These are phyloP conservation scores for Drosophila cognata DNA, from an alignment of 2,888 invertebrate species.

Conservation along the genomic window DNA sequence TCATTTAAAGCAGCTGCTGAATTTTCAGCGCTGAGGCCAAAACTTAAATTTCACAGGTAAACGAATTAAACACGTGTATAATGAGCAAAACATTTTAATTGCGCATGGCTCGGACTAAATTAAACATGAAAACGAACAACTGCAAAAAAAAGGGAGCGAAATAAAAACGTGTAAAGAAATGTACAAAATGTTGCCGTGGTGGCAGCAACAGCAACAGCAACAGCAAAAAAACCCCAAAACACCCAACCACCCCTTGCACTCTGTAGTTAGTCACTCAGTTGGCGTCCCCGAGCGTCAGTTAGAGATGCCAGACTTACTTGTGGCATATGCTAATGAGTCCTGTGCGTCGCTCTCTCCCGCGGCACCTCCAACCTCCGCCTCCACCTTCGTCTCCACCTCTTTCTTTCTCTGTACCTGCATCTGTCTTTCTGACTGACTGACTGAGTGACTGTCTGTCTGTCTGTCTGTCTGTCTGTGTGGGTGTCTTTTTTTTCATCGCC, in stretches of 20 bases:
- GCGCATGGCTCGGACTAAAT: slow-evolving; percentile 55
- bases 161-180: slow-evolving; percentile 33
- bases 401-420: background rate
- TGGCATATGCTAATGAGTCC: slow-evolving; percentile 79
- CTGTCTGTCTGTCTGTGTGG: slow-evolving; percentile 8
- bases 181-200: slow-evolving; percentile 42
- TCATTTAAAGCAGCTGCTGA: slow-evolving; percentile 61
- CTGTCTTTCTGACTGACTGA: slow-evolving; percentile 1
- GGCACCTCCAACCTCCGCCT: background rate
- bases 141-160: slow-evolving; percentile 1
- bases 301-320: slow-evolving; percentile 64
- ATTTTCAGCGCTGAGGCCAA: slow-evolving; percentile 10
- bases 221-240: background rate
- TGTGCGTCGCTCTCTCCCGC: slow-evolving; percentile 34
- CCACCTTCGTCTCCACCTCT: background rate
- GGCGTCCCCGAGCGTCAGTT: slow-evolving; percentile 47
- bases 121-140: slow-evolving; percentile 36
- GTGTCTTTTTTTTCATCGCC: slow-evolving; percentile 7
- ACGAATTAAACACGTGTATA: slow-evolving; percentile 68
- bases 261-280: slow-evolving; percentile 29
- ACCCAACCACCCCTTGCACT: background rate
- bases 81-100: slow-evolving; percentile 70
- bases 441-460: background rate
- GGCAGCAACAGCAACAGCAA: background rate
- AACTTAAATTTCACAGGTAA: slow-evolving; percentile 57